Evolutionary conservation across 2,888 invertebrate genomes (phyloP), one percentile per base, ranked within the genome.

Genomic region (Callosobruchus maculatus): DNA sequence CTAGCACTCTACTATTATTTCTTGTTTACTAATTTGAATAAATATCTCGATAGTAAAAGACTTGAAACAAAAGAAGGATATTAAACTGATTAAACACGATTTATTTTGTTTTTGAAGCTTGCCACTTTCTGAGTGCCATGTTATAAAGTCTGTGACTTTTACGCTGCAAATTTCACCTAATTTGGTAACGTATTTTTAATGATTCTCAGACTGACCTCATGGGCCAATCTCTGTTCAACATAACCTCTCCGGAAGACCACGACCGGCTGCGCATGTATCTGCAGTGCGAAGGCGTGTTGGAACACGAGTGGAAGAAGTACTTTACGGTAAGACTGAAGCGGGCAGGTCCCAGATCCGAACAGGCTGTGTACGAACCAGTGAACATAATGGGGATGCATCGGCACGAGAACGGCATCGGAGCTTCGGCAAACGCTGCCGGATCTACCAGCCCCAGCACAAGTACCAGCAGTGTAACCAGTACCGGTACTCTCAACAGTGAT

Each of bases 141-240:
- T n/a, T n/a, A n/a, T n/a, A n/a, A n/a, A n/a, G n/a, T n/a, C n/a
- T n/a, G n/a, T n/a, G n/a, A n/a, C n/a, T n/a, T n/a, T n/a, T n/a
- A n/a, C n/a, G n/a, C n/a, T n/a, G n/a, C n/a, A n/a, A n/a, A n/a
- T n/a, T n/a, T n/a, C n/a, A n/a, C 72, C 21, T 71, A 22, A n/a
- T 49, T 49, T 49, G 49, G 4, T 30, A 30, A 49, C 26, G 7
- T 68, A 70, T 26, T 26, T 71, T 88, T 89, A 22, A n/a, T n/a
- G n/a, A n/a, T n/a, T n/a, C n/a, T n/a, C 90, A 96, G 93, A 92
- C 94, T 82, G 96, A 97, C 85, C 89, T 97, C 80, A 90, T 96
- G 85, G 94, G 94, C 20, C 93, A 93, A 87, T 94, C 92, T 81
- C 86, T 97, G 86, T 93, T 93, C 88, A 92, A 93, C 83, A 94